A percentile compares a stretch with the other conserved stretches of the same genome.
Conservation (phyloP, 2,888 invertebrate genomes). For the Amphipyra berbera region DNA sequence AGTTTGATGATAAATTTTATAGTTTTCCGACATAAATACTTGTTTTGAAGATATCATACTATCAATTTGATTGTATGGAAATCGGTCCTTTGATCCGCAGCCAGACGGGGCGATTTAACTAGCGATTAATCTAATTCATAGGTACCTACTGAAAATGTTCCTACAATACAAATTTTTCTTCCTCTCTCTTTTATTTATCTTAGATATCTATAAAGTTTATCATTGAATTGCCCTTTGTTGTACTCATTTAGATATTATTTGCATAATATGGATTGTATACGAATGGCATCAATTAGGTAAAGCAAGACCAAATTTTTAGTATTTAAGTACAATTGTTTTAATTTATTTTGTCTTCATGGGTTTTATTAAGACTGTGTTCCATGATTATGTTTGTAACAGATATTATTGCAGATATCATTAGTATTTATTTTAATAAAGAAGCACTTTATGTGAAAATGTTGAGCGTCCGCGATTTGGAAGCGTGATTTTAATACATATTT, state of each 20-base stretch:
- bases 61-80: no score
- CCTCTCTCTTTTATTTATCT: no score
- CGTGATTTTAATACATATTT: no score
- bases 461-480: not conserved
- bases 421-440: no score
- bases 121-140: no score
- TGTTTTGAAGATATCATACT: no score
- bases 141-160: no score
- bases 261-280: constrained; percentile 60
- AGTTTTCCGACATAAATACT: not conserved
- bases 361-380: constrained; percentile 40
- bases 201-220: constrained; percentile 16
- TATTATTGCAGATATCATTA: constrained; percentile 15
- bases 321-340: constrained; percentile 7
- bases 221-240: constrained; percentile 18
- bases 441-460: not conserved
- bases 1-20: constrained; percentile 35
- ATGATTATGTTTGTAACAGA: constrained; percentile 18
- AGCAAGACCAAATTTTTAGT: constrained; percentile 49
- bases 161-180: no score
- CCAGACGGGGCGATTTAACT: no score
- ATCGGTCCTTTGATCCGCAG: no score
- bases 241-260: constrained; percentile 40
- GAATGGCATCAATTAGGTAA: constrained; percentile 57
- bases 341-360: constrained; percentile 9